Base-by-base conservation (phyloP, 35 echinoderm and acorn worm species). In the Anneissia japonica region DNA sequence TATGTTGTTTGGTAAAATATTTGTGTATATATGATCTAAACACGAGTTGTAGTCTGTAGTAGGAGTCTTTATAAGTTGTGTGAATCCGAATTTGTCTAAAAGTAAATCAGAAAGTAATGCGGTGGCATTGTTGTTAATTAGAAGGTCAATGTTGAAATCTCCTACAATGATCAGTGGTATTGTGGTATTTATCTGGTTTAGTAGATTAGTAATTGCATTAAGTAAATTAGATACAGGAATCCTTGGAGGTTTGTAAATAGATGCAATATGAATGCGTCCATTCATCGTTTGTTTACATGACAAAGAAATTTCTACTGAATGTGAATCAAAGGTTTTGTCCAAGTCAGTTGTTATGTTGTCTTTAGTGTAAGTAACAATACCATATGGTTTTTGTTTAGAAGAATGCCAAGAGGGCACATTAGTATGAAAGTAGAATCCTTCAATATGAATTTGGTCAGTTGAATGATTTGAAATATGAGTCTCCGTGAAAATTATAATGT, bases 101-200 rank as follows among this genome's bases (percentile, higher is more conserved):
- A n/a, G n/a, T n/a, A n/a, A n/a, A n/a, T n/a, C n/a, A n/a, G n/a
- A n/a, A n/a, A 16, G 51, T 64, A 64, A 23, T 16, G 2, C 26
- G 51, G 51, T 16, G 2, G 11, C 9, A 23, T 64, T 64, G 7
- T 9, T 16, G 21, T 64, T 64, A 26, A 2, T 64, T 1, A 64
- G 9, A 12, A 64, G 19, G 45, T 88, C 45, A 80, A 88, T 46
- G 73, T 81, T 88, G 86, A 80, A 88, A 72, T 88, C 86, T 80
- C 77, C 86, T 16, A 74, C 37, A 34, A 88, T 80, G 32, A 88
- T 1, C 23, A 34, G 46, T 81, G 43, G 77, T 6, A 51, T 29
- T 3, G 4, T 33, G 6, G 14, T 12, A 3, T 78, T 2, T 1
- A 78, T 4, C 16, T 17, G 14, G 0, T 13, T 35, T 32, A 38